Evolutionary conservation across 2,888 invertebrate species (phyloP), one percentile per base, ranked within the genome.

Genomic region (Lucinisca nassula): DNA sequence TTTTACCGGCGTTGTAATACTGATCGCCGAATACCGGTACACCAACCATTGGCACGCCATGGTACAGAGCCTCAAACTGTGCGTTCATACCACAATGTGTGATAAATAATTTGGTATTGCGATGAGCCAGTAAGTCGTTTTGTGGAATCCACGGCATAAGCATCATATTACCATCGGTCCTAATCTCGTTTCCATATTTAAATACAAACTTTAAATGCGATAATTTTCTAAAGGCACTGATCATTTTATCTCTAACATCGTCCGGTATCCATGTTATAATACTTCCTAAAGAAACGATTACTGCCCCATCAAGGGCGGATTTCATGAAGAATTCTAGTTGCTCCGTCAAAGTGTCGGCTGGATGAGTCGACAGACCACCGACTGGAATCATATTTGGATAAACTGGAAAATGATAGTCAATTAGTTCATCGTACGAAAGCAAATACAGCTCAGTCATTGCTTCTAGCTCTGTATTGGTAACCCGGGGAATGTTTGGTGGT

Each of bases 1-100:
- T 75, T 51, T 88, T 86, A 14, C 79, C 21, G 0, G 93, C 92
- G 70, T 93, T 93, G 77, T 88, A 85, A 0, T 24, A 72, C 67
- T 93, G 92, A 40, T 94, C 94, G 0, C 61, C 88, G 74, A 87
- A 83, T 0, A 92, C 32, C 3, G 94, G 92, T 6, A 93, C 49
- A 0, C 88, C 85, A 0, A 94, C 61, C 86, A 94, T 91, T 0
- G 94, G 94, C 10, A 94, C 91, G 1, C 86, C 93, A n/a, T n/a
- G n/a, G n/a, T n/a, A n/a, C n/a, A n/a, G n/a, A n/a, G n/a, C n/a
- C n/a, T n/a, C n/a, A n/a, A n/a, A n/a, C n/a, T n/a, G n/a, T n/a
- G n/a, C n/a, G n/a, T n/a, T n/a, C n/a, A n/a, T n/a, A n/a, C n/a
- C n/a, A n/a, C n/a, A n/a, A n/a, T n/a, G n/a, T n/a, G n/a, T n/a